A percentile compares a stretch with the other conserved stretches of the same genome.
Evolutionary conservation across 2,113 vertebrate species (phyloP).

Genomic region (Todiramphus chloris): DNA sequence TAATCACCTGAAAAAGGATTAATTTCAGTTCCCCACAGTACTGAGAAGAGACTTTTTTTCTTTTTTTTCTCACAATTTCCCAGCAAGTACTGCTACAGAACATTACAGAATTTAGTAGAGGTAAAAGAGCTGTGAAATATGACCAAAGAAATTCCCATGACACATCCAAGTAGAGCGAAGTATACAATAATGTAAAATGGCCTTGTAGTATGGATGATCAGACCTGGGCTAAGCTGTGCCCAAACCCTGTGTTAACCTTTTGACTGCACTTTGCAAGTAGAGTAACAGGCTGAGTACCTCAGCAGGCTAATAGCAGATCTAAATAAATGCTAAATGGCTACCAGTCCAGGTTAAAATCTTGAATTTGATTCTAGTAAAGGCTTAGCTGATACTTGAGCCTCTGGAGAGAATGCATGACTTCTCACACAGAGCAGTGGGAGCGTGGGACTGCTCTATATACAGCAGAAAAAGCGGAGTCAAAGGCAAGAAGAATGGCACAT

Average conservation of each 20-base stretch:
- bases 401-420: neutral
- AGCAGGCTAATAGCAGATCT: neutral
- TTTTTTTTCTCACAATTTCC: neutral
- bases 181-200: neutral
- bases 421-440: neutral
- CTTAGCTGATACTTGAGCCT: neutral
- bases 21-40: neutral
- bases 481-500: neutral
- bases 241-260: neutral
- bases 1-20: neutral
- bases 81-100: neutral
- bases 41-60: neutral
- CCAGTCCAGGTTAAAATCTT: neutral
- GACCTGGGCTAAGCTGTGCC: neutral
- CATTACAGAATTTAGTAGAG: neutral
- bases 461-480: neutral
- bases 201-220: neutral
- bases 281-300: neutral
- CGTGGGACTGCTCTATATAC: neutral
- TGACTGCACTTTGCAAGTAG: neutral
- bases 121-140: neutral
- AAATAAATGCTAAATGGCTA: neutral
- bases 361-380: neutral
- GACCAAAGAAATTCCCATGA: neutral
- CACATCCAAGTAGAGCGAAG: neutral